Percentiles rank a stretch among this genome's conserved stretches.
Evolutionary conservation across 2,888 invertebrate species (phyloP).

Genomic region (Eupithecia exiguata): DNA sequence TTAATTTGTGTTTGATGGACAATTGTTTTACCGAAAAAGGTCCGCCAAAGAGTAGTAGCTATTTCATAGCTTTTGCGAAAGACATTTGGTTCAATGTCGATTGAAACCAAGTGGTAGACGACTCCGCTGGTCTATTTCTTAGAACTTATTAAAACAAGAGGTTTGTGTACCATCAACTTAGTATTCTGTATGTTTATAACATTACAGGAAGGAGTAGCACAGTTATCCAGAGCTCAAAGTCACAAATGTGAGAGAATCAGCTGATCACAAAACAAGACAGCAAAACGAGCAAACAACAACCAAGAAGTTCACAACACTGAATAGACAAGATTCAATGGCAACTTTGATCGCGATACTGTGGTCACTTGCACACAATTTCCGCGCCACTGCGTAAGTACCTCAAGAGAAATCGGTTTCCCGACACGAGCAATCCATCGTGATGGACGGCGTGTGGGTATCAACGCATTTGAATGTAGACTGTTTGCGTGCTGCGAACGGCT

Average conservation of each 20-base stretch:
- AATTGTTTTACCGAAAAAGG: slow-evolving; percentile 75
- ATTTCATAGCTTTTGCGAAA: slow-evolving; percentile 53
- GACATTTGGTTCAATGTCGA: slow-evolving; percentile 51
- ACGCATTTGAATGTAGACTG: slow-evolving; percentile 82
- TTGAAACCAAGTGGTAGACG: slow-evolving; percentile 46
- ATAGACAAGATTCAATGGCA: slow-evolving; percentile 74
- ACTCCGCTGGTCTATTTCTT: slow-evolving; percentile 22
- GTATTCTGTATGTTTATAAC: neutral
- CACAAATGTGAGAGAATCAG: slow-evolving; percentile 11
- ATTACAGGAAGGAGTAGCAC: slow-evolving; percentile 18
- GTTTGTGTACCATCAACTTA: slow-evolving; percentile 12
- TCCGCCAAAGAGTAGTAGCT: slow-evolving; percentile 59
- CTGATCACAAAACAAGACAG: slow-evolving; percentile 40
- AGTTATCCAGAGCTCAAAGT: slow-evolving; percentile 13
- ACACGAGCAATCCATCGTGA: slow-evolving; percentile 79
- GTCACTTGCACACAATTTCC: slow-evolving; percentile 62
- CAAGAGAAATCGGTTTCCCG: slow-evolving; percentile 78
- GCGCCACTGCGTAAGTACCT: slow-evolving; percentile 64
- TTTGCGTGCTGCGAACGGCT: slow-evolving; percentile 77
- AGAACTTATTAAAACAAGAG: slow-evolving; percentile 10
- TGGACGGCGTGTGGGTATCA: slow-evolving; percentile 82
- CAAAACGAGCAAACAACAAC: slow-evolving; percentile 37
- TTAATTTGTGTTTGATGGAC: slow-evolving; percentile 78
- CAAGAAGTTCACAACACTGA: slow-evolving; percentile 76
- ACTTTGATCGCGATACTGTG: slow-evolving; percentile 62